Evolutionary conservation across 2,888 invertebrate species (phyloP).

Genomic region (Drosophila pullipes): DNA sequence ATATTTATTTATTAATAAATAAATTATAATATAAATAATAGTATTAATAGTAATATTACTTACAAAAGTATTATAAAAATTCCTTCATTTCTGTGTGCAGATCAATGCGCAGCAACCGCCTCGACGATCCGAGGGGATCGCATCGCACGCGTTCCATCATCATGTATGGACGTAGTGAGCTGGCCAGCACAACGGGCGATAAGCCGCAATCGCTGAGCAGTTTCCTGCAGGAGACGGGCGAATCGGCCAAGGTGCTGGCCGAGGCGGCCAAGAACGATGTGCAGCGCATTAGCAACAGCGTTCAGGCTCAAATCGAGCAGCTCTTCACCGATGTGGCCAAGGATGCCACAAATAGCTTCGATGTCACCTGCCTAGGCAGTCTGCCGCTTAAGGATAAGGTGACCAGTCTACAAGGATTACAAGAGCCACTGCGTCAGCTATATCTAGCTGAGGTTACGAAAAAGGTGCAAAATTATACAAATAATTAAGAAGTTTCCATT

Average conservation of each 20-base stretch:
- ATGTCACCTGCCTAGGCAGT: constrained; percentile 93
- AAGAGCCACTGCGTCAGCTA: constrained; percentile 91
- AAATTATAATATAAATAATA: background rate
- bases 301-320: constrained; percentile 94
- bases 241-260: constrained; percentile 70
- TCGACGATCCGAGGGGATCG: constrained; percentile 85
- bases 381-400: constrained; percentile 92
- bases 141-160: constrained; percentile 85
- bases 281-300: constrained; percentile 88
- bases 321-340: constrained; percentile 92
- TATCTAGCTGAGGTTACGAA: constrained; percentile 86
- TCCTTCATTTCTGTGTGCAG: constrained; percentile 46
- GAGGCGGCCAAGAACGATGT: constrained; percentile 83
- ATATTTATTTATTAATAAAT: background rate
- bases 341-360: constrained; percentile 88
- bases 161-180: constrained; percentile 85
- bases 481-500: rapidly evolving
- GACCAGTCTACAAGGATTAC: constrained; percentile 93
- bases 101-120: constrained; percentile 84
- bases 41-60: background rate
- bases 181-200: constrained; percentile 82
- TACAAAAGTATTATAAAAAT: background rate
- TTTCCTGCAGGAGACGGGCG: constrained; percentile 78
- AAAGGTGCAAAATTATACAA: constrained; percentile 68
- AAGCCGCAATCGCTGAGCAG: constrained; percentile 81